Conservation (phyloP, 2,797 vertebrate species). For the Carcharodon carcharias region DNA sequence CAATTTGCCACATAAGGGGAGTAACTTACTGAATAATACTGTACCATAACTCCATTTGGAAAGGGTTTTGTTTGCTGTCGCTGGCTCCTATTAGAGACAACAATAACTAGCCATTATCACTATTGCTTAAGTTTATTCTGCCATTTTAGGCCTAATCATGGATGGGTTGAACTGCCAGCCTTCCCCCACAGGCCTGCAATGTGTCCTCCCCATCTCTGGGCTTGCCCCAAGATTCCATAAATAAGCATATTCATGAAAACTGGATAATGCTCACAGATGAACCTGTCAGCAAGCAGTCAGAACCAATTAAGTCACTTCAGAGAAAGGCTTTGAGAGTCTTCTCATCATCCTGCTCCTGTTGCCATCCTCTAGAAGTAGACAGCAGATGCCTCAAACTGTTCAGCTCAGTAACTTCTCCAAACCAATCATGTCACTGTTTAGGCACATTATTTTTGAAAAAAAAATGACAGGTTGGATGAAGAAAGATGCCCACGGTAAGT, state of each 20-base stretch:
- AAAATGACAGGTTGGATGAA: background rate
- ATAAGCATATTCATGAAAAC: background rate
- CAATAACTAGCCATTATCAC: background rate
- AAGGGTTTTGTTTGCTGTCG: background rate
- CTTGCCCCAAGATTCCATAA: background rate
- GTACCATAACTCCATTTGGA: background rate
- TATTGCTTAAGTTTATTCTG: background rate
- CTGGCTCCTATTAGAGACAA: background rate
- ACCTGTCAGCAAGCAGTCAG: background rate
- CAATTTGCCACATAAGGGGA: background rate
- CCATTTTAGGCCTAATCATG: background rate
- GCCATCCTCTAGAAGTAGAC: background rate
- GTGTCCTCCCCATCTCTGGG: background rate
- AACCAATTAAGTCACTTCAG: background rate
- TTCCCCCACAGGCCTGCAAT: too few species aligned
- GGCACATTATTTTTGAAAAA: background rate
- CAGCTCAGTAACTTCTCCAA: conserved; percentile 16
- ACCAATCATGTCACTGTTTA: background rate
- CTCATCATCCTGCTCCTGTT: background rate
- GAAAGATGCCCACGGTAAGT: background rate
- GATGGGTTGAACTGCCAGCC: background rate
- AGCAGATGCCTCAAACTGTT: background rate
- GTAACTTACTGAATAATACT: background rate
- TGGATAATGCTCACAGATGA: background rate
- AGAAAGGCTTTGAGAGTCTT: background rate